Evolutionary conservation across 2,797 vertebrate species (phyloP).

Genomic region (Propithecus deckenii): DNA sequence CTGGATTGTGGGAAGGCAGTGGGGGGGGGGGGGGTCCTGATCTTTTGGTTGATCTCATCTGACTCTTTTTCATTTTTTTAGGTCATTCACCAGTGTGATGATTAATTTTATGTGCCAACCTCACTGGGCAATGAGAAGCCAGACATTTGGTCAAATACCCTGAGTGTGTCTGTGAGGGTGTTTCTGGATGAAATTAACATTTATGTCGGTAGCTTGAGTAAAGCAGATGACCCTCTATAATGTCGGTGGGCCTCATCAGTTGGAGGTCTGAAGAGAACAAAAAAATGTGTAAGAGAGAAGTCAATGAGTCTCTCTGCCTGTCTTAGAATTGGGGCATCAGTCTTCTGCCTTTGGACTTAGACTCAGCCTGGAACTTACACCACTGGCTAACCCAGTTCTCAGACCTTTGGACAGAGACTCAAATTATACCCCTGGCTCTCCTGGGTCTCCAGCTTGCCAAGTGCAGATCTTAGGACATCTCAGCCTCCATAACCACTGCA

Average conservation of each 20-base stretch:
- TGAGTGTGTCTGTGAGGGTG: neutral
- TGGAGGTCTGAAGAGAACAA: neutral
- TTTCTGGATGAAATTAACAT: neutral
- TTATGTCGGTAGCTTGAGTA: neutral
- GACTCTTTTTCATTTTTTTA: neutral
- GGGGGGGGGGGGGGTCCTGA: neutral
- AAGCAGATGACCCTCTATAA: neutral
- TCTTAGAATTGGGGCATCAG: neutral
- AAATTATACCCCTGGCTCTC: neutral
- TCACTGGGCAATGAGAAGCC: neutral
- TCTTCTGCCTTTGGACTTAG: neutral
- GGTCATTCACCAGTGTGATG: neutral
- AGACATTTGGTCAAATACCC: neutral
- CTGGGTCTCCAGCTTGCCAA: neutral
- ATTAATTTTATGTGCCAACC: neutral
- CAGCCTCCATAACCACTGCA: neutral
- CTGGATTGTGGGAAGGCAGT: neutral
- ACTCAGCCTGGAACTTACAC: neutral
- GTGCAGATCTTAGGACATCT: neutral
- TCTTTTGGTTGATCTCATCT: neutral
- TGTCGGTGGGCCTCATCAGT: neutral
- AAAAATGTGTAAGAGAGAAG: neutral
- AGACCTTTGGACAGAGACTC: neutral
- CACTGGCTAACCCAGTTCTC: neutral
- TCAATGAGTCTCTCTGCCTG: neutral